These are phyloP conservation scores for Melanotaenia maccullochi DNA, from an alignment of 2,797 vertebrate species.

Conservation along the genomic window DNA sequence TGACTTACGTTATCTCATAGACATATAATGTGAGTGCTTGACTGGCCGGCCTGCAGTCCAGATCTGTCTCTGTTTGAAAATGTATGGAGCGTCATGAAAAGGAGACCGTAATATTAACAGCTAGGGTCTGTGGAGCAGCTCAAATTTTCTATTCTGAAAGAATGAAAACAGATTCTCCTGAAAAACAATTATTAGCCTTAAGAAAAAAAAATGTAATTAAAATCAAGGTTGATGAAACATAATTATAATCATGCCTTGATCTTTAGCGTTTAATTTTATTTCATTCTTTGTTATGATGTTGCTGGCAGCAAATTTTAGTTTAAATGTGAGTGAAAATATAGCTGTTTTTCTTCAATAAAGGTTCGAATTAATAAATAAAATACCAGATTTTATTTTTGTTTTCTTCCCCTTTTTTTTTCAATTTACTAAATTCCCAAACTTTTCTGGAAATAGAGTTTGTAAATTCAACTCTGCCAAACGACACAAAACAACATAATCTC, in stretches of 20 bases:
- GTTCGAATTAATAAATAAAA: too few species aligned
- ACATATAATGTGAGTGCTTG: background rate
- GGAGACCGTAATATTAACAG: background rate
- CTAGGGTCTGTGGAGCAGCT: background rate
- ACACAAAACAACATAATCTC: too few species aligned
- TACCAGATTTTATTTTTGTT: too few species aligned
- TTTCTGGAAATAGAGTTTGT: too few species aligned
- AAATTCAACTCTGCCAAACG: too few species aligned
- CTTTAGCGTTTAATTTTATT: background rate
- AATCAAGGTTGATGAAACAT: background rate
- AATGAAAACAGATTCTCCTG: background rate
- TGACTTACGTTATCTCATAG: background rate
- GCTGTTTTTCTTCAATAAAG: too few species aligned
- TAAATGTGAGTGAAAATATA: background rate
- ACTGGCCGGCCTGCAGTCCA: background rate
- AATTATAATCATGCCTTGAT: background rate
- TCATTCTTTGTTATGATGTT: background rate
- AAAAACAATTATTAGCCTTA: background rate
- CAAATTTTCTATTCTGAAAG: background rate
- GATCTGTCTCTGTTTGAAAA: background rate
- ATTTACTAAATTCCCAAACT: too few species aligned
- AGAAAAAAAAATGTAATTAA: background rate
- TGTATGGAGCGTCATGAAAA: background rate
- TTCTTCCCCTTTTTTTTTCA: too few species aligned
- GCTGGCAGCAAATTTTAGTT: background rate